Evolutionary conservation across 2,797 vertebrate genomes (phyloP).

Genomic region (Adelosebastes latens): DNA sequence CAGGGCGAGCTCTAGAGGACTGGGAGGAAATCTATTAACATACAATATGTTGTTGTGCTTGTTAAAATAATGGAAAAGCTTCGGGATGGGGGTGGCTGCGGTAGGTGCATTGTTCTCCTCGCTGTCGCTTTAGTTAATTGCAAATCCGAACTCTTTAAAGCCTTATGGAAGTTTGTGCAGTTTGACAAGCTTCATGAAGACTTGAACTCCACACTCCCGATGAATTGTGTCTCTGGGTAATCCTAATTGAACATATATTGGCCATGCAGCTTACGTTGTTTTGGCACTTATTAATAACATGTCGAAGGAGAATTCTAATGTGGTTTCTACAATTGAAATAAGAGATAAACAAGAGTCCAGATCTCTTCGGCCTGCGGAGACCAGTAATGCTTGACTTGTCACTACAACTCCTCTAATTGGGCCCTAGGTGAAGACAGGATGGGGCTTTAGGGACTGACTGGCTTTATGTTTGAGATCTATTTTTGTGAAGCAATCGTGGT

Average conservation of each 20-base stretch:
- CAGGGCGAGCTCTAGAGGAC: slow-evolving; percentile 67
- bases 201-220: slow-evolving; percentile 65
- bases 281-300: slow-evolving; percentile 84
- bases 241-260: slow-evolving; percentile 82
- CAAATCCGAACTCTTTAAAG: slow-evolving; percentile 73
- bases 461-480: slow-evolving; percentile 67
- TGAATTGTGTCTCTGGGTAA: slow-evolving; percentile 77
- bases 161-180: slow-evolving; percentile 70
- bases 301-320: slow-evolving; percentile 80
- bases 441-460: slow-evolving; percentile 68
- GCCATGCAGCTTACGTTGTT: slow-evolving; percentile 83
- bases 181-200: slow-evolving; percentile 71
- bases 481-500: slow-evolving; percentile 43
- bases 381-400: slow-evolving; percentile 82
- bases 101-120: slow-evolving; percentile 74
- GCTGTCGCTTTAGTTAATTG: slow-evolving; percentile 78
- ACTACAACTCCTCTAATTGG: slow-evolving; percentile 86
- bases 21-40: slow-evolving; percentile 79
- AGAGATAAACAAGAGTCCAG: slow-evolving; percentile 81
- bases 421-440: slow-evolving; percentile 73
- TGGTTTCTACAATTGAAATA: slow-evolving; percentile 84
- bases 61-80: slow-evolving; percentile 82
- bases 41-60: slow-evolving; percentile 77
- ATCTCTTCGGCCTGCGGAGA: slow-evolving; percentile 72
- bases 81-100: slow-evolving; percentile 55